A percentile compares a stretch with the other conserved stretches of the same genome.
Evolutionary conservation across 2,797 vertebrate species (phyloP).

Genomic region (Bufotes viridis): DNA sequence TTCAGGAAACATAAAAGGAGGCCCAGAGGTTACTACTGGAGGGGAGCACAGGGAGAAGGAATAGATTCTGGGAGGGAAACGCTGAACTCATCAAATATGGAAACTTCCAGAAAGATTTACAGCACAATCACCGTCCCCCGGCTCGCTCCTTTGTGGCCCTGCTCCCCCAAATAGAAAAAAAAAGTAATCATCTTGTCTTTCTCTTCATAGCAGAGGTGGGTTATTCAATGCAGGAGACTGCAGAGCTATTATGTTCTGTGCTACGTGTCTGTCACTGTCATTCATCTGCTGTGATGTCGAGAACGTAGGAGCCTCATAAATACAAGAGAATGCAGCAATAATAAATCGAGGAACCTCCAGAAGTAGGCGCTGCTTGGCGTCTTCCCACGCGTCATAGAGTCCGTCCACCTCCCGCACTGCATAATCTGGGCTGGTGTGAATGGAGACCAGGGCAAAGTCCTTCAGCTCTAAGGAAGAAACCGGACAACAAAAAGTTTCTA

Average conservation of each 20-base stretch:
- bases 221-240: background rate
- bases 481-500: background rate
- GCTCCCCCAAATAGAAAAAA: constrained; percentile 5
- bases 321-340: constrained; percentile 4
- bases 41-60: background rate
- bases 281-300: background rate
- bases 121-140: background rate
- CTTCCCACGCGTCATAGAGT: constrained; percentile 60
- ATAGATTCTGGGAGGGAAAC: background rate
- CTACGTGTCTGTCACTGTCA: background rate
- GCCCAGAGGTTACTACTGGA: constrained; percentile 19
- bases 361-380: constrained; percentile 55
- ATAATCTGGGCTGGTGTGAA: constrained; percentile 63
- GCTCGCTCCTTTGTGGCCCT: constrained; percentile 42
- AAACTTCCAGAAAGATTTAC: constrained; percentile 26
- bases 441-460: constrained; percentile 54
- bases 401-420: constrained; percentile 60
- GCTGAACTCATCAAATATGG: background rate
- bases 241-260: constrained; percentile 23
- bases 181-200: constrained; percentile 5
- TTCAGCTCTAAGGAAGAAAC: constrained; percentile 45
- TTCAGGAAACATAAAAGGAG: constrained; percentile 31
- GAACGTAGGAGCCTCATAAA: constrained; percentile 30
- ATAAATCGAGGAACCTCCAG: constrained; percentile 54
- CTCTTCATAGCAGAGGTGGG: background rate